A percentile compares a stretch with the other conserved stretches of the same genome.
Evolutionary conservation across 2,113 vertebrate genomes (phyloP).

Genomic region (Choloepus hoffmanni): DNA sequence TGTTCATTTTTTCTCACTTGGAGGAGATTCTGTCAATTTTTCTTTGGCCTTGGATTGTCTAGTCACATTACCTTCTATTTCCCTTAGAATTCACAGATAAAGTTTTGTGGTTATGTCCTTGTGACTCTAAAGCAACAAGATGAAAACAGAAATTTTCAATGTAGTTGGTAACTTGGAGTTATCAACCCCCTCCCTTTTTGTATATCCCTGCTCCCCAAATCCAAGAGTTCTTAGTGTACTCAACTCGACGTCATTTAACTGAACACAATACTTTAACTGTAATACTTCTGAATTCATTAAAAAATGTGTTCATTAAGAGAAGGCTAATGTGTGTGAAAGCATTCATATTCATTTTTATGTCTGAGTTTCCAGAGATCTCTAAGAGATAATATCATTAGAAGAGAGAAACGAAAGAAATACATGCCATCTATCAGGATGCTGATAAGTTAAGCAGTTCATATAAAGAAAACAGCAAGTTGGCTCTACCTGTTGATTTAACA

Average conservation of each 20-base stretch:
- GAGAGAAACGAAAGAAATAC: conserved; percentile 46
- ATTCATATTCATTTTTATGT: background rate
- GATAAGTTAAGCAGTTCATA: conserved; percentile 49
- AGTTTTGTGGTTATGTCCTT: background rate
- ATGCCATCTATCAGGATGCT: background rate
- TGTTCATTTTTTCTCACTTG: background rate
- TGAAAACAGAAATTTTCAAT: background rate
- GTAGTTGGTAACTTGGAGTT: background rate
- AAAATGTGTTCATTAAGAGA: background rate
- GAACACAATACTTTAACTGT: background rate
- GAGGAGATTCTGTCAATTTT: conserved; percentile 10
- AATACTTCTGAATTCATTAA: conserved; percentile 32
- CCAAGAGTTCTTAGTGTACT: background rate
- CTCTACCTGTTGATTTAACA: conserved; percentile 61
- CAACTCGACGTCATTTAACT: background rate
- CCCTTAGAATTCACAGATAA: background rate
- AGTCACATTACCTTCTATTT: background rate
- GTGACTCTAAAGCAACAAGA: background rate
- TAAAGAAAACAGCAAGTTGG: conserved; percentile 10
- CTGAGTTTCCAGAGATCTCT: background rate
- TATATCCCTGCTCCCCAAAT: background rate
- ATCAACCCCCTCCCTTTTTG: background rate
- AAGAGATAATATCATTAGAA: background rate
- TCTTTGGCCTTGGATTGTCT: conserved; percentile 29
- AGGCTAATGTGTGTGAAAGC: background rate